These are phyloP conservation scores for Hydractinia echinata DNA, from an alignment of 30 jellyfish, hydroid and myxozoan genomes.

Conservation along the genomic window DNA sequence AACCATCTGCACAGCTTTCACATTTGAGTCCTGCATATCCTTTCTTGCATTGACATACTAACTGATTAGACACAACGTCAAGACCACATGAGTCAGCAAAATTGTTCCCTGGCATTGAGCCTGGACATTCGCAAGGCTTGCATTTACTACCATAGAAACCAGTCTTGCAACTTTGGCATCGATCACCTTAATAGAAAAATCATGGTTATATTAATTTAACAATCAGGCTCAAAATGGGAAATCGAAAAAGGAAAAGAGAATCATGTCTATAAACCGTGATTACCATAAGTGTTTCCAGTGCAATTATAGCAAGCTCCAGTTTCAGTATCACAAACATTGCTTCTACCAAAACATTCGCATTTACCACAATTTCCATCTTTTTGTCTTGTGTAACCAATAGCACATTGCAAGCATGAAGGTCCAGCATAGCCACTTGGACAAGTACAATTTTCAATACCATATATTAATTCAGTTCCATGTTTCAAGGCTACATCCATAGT, in stretches of 20 bases:
- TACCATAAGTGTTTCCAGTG: slow-evolving; percentile 72
- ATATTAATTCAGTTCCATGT: slow-evolving; percentile 53
- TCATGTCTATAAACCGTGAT: neutral
- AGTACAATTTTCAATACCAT: slow-evolving; percentile 67
- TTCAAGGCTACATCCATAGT: slow-evolving; percentile 57
- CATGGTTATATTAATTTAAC: too few relatives aligned
- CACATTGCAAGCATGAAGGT: slow-evolving; percentile 77
- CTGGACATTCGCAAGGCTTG: slow-evolving; percentile 89
- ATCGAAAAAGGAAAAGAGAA: too few relatives aligned
- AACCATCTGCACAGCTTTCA: slow-evolving; percentile 90
- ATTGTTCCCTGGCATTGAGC: slow-evolving; percentile 52
- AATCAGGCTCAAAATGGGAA: too few relatives aligned
- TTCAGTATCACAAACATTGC: slow-evolving; percentile 74
- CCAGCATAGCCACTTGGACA: slow-evolving; percentile 84
- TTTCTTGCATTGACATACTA: slow-evolving; percentile 76
- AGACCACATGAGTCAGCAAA: slow-evolving; percentile 76
- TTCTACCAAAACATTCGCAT: slow-evolving; percentile 79
- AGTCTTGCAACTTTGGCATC: slow-evolving; percentile 83
- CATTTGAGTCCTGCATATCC: slow-evolving; percentile 89
- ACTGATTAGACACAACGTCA: slow-evolving; percentile 17
- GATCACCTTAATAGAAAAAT: slow-evolving; percentile 61
- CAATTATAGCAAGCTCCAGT: slow-evolving; percentile 85
- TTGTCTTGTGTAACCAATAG: slow-evolving; percentile 72
- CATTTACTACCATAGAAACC: slow-evolving; percentile 92
- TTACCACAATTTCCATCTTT: slow-evolving; percentile 76